Evolutionary conservation across 1,140 invertebrate genomes (phyloP).

Genomic region (Metaphire vulgaris): DNA sequence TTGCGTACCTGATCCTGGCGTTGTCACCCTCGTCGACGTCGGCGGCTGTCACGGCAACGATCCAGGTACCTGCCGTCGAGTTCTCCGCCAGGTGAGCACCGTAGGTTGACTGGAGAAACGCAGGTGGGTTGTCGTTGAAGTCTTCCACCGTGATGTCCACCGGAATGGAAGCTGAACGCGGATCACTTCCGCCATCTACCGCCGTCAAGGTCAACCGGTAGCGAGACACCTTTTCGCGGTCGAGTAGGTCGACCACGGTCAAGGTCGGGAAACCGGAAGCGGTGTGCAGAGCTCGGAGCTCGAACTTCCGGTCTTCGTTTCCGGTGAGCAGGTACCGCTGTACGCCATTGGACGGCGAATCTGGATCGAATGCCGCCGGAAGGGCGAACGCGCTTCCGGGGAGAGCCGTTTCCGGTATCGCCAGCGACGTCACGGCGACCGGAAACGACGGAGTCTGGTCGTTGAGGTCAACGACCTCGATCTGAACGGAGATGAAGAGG

Average conservation of each 20-base stretch:
- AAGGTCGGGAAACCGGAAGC: neutral
- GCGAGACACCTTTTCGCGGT: too few relatives aligned
- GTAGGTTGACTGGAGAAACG: neutral
- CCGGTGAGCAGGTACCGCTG: conserved; percentile 5
- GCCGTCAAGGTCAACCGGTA: conserved; percentile 3
- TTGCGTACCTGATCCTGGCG: neutral
- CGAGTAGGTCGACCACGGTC: too few relatives aligned
- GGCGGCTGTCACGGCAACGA: neutral
- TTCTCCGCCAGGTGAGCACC: neutral
- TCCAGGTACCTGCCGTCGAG: neutral
- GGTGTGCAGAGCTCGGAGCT: neutral
- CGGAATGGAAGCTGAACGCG: neutral
- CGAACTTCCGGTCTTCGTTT: neutral
- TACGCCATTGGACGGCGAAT: conserved; percentile 20
- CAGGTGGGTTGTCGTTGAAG: conserved; percentile 11
- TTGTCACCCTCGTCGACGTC: conserved; percentile 3
- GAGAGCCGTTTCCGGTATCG: conserved; percentile 15
- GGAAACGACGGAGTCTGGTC: conserved; percentile 23
- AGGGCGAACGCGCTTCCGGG: conserved; percentile 28
- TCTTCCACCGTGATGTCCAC: neutral
- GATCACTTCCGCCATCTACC: neutral
- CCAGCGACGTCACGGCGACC: neutral
- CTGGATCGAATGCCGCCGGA: conserved; percentile 33
- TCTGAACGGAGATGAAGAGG: neutral
- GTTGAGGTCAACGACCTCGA: conserved; percentile 27